Base-by-base conservation (phyloP, 2,888 invertebrate genomes). In the Oligia latruncula region DNA sequence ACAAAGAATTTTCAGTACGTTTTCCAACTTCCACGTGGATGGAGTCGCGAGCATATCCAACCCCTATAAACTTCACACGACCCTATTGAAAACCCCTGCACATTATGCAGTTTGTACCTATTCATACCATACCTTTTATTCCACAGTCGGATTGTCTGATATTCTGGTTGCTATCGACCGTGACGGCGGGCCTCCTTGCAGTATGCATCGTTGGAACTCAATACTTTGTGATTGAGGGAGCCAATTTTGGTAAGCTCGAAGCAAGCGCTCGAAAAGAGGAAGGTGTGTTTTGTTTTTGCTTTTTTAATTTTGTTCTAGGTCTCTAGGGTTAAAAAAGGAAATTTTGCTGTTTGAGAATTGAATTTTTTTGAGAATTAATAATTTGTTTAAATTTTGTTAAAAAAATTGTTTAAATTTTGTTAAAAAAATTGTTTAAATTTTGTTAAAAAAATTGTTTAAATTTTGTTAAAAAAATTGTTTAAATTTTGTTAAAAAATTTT, bases 161-260 rank as follows among this genome's bases (percentile, higher is more conserved):
- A 91, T 97, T 97, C 88, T 96, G 97, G 92, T 96, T 98, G 76
- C 96, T 98, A 80, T 98, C 98, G n/a, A 95, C 98, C 29, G 97
- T 98, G 73, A 98, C 98, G 5, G 95, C 97, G 4, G 98, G 98
- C 3, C 94, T 98, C 77, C 95, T 97, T 46, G 97, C 97, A 1
- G 97, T 98, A 77, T 98, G 98, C 94, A 95, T 97, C 88, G 95
- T 97, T 87, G 98, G 98, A 81, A 97, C 98, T 93, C 97, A 97
- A 88, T 98, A 98, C 93, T 98, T 98, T 93, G 97, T 98, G 76
- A 96, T 97, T 83, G 98, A 98, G 92, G 98, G 98, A 77, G 97
- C 95, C 90, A 97, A 97, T 95, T 95, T 97, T 88, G 98, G 98
- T 91, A 97, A 98, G 93, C 93, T 93, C 89, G 94, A 94, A 82